phyloP scores from a whole-genome alignment of 2,113 vertebrate genomes.

The Albula goreensis region DNA sequence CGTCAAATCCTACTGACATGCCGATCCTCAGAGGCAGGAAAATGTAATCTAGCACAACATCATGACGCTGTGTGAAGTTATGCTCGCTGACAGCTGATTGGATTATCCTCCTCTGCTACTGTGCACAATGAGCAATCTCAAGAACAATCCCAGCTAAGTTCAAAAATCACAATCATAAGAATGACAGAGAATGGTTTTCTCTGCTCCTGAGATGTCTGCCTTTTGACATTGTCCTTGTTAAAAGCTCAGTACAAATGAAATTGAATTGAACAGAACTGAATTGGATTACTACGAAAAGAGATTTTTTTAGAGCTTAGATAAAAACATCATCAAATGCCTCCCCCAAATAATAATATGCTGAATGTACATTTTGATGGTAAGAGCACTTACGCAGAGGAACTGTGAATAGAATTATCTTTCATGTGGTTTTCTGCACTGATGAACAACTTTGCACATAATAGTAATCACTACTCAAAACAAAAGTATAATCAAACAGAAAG shows the following conservation, averaged over 20 bases:
- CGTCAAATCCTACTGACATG: background rate
- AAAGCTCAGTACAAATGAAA: no score
- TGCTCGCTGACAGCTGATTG: slow-evolving; percentile 19
- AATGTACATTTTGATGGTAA: no score
- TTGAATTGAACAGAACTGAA: no score
- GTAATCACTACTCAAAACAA: background rate
- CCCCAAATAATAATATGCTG: no score
- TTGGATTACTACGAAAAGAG: no score
- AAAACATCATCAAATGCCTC: no score
- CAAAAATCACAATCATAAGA: background rate
- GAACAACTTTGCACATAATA: background rate
- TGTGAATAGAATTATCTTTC: background rate
- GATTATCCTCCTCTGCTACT: slow-evolving; percentile 25
- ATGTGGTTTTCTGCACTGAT: background rate
- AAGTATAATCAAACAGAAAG: background rate
- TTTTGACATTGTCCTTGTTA: no score
- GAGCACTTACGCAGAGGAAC: background rate
- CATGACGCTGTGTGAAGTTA: slow-evolving; percentile 28
- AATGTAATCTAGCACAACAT: slow-evolving; percentile 38
- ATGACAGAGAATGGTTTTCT: background rate
- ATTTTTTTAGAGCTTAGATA: no score
- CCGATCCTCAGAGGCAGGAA: slow-evolving; percentile 32
- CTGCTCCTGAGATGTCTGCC: no score
- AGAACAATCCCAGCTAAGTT: background rate
- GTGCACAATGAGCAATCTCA: background rate